A percentile compares a stretch with the other conserved stretches of the same genome.
These are phyloP conservation scores for Ichneumoninae sp. DNA, from an alignment of 2,888 invertebrate species.

Conservation along the genomic window DNA sequence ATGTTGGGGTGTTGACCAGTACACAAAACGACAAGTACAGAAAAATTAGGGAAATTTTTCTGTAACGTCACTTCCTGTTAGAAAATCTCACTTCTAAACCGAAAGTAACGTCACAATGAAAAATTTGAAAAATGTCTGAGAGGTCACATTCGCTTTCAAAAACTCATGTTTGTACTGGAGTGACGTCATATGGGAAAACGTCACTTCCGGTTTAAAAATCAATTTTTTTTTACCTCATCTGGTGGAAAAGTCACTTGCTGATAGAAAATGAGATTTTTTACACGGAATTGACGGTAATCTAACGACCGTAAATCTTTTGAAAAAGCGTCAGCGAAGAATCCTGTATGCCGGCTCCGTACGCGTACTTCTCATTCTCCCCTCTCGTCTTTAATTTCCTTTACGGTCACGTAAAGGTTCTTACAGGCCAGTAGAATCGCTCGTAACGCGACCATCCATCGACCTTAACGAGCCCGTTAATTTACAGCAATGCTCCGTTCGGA, in stretches of 20 bases:
- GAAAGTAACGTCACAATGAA: no score
- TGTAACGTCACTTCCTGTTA: no score
- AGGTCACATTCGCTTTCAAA: no score
- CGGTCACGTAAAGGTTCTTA: constrained; percentile 43
- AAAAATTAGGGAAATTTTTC: no score
- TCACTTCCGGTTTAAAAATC: no score
- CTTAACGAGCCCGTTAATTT: constrained; percentile 66
- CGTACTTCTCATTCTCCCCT: constrained; percentile 9
- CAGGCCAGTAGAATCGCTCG: constrained; percentile 10
- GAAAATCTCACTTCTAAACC: no score
- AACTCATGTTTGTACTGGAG: no score
- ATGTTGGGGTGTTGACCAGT: neutral
- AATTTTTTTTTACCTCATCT: no score
- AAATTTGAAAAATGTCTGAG: no score
- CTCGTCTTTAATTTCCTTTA: neutral
- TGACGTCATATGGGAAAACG: no score
- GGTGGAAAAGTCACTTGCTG: neutral
- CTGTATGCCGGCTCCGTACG: constrained; percentile 55
- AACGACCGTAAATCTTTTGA: constrained; percentile 59
- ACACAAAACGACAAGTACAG: no score
- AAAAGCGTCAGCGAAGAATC: constrained; percentile 66
- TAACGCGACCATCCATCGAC: constrained; percentile 48
- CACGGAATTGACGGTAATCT: neutral
- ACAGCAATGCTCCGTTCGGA: constrained; percentile 29
- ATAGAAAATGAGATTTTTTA: neutral